phyloP scores from a whole-genome alignment of 2,113 vertebrate genomes.

The Macquaria australasica region DNA sequence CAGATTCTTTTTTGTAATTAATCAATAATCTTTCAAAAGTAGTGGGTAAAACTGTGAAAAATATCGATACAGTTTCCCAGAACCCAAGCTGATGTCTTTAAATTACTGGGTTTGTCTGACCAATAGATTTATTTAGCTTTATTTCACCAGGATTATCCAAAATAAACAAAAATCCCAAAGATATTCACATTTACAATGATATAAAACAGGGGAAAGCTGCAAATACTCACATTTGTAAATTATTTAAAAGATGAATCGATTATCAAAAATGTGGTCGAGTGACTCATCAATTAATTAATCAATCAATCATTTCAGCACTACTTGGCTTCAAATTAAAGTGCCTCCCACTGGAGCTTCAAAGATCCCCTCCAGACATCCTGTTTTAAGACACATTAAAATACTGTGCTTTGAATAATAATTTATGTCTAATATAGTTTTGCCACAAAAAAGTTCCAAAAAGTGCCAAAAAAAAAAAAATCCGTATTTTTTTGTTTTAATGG shows the following conservation, averaged over 20 bases:
- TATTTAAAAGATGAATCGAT: background rate
- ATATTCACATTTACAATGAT: background rate
- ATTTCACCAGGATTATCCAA: background rate
- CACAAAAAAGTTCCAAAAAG: background rate
- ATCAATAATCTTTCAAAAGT: background rate
- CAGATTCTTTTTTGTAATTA: background rate
- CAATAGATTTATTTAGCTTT: background rate
- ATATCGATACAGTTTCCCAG: background rate
- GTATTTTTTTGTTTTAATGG: background rate
- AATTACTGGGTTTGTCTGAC: background rate
- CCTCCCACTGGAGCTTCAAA: background rate
- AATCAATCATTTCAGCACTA: background rate
- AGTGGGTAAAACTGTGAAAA: background rate
- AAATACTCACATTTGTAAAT: background rate
- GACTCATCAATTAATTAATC: background rate
- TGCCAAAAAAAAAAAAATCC: too few relatives aligned
- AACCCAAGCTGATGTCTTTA: background rate
- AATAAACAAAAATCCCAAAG: background rate
- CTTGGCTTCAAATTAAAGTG: background rate
- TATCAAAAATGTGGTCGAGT: background rate
- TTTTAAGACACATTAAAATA: background rate
- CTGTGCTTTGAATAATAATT: background rate
- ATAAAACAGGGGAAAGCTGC: background rate
- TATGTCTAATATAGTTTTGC: background rate
- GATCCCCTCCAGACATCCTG: background rate